phyloP scores from a whole-genome alignment of 2,113 vertebrate genomes.

The Tragelaphus strepsiceros region DNA sequence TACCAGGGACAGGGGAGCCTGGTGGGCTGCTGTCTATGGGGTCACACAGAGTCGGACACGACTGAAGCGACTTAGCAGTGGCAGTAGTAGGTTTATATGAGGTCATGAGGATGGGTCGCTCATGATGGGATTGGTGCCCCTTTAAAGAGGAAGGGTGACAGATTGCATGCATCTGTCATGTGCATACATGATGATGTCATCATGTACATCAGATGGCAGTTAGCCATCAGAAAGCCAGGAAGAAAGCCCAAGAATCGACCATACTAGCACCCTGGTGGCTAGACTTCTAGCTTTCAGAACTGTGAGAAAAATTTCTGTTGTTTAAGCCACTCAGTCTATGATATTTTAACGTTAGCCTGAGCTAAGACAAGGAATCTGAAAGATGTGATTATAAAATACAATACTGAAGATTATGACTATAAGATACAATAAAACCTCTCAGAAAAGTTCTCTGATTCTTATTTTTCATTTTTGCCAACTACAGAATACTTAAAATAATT shows the following conservation, averaged over 20 bases:
- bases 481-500: not conserved
- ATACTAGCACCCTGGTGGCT: not conserved
- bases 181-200: not conserved
- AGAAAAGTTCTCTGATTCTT: slow-evolving; percentile 6
- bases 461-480: not conserved
- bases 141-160: not conserved
- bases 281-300: not conserved
- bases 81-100: not conserved
- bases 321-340: not conserved
- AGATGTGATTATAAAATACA: not conserved
- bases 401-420: not conserved
- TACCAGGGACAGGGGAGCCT: not conserved
- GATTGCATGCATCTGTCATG: accelerated
- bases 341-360: not conserved
- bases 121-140: not conserved
- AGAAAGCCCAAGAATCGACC: not conserved
- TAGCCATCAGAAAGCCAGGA: not conserved
- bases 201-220: not conserved
- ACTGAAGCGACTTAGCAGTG: too few relatives aligned
- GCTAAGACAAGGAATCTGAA: not conserved
- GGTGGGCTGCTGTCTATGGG: too few relatives aligned
- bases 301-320: not conserved
- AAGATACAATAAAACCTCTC: not conserved
- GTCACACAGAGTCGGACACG: too few relatives aligned
- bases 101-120: not conserved